Evolutionary conservation across 2,888 invertebrate species (phyloP), one percentile per base, ranked within the genome.

Genomic region (Leptinotarsa tumamoca): DNA sequence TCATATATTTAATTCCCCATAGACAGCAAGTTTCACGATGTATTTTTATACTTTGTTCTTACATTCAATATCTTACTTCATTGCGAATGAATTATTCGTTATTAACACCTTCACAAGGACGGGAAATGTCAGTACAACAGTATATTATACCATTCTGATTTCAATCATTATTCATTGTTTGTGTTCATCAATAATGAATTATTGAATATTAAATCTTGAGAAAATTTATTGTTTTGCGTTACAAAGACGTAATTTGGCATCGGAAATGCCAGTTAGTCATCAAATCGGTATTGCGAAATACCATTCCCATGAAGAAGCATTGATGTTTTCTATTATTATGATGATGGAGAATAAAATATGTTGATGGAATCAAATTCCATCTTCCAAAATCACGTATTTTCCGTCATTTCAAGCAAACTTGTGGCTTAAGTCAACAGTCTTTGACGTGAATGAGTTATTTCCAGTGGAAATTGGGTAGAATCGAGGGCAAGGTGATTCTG

Each of bases 211-310:
- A n/a, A 17, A 63, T 43, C 3, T 63, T 15, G n/a, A 13, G n/a
- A 63, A 63, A 63, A 33, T 21, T 2, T 33, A 18, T 63, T 17
- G 5, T 17, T 43, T n/a, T 63, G 33, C 17, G 43, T 17, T 63
- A 43, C 18, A 14, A 33, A 63, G 63, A 63, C n/a, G 63, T 63
- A 33, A 63, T 63, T 15, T 63, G 17, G 17, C 14, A 63, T 33
- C 7, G 63, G 63, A 63, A 63, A 63, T 63, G 58, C 58, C 58
- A 58, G 18, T 58, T 58, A 58, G 58, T 58, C 58, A 58, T 58
- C 27, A 15, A n/a, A 4, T 63, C 17, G 1, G 7, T 17, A 63
- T n/a, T 33, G 33, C 33, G 33, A 33, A 43, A n/a, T n/a, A 18
- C 15, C n/a, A 33, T 63, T 43, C 33, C 18, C 17, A 33, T 15